Evolutionary conservation across 2,888 invertebrate genomes (phyloP).

Genomic region (Pecten maximus): DNA sequence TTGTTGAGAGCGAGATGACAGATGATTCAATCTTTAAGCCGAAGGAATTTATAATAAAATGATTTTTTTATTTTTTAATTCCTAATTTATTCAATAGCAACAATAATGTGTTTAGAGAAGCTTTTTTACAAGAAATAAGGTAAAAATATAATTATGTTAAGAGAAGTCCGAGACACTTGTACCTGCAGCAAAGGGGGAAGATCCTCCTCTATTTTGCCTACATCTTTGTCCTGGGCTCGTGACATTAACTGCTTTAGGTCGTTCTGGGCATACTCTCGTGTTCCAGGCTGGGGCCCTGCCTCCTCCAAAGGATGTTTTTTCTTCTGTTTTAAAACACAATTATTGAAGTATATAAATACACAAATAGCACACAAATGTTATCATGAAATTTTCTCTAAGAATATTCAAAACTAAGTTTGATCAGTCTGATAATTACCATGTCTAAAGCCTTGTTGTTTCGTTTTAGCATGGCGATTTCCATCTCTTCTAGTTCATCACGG

Average conservation of each 20-base stretch:
- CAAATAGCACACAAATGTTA: not conserved
- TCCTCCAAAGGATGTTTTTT: constrained; percentile 37
- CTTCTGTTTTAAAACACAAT: constrained; percentile 5
- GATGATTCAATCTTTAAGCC: too few species aligned
- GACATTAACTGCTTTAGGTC: constrained; percentile 72
- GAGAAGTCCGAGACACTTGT: not conserved
- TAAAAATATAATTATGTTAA: not conserved
- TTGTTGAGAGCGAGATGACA: too few species aligned
- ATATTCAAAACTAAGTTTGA: not conserved
- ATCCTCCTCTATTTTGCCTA: constrained; percentile 75
- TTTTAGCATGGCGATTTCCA: constrained; percentile 64
- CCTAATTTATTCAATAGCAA: not conserved
- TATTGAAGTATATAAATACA: not conserved
- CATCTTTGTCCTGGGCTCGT: constrained; percentile 62
- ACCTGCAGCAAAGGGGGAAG: constrained; percentile 80
- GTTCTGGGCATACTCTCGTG: constrained; percentile 65
- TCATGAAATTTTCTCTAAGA: not conserved
- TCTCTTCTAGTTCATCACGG: constrained; percentile 62
- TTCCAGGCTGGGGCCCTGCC: constrained; percentile 61
- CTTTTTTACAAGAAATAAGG: not conserved
- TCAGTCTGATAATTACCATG: not conserved
- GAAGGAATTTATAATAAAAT: too few species aligned
- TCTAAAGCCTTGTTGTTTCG: constrained; percentile 56
- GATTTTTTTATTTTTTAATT: too few species aligned
- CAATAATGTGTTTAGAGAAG: not conserved